Evolutionary conservation across 2,113 vertebrate genomes (phyloP).

Genomic region (Varanus komodoensis): DNA sequence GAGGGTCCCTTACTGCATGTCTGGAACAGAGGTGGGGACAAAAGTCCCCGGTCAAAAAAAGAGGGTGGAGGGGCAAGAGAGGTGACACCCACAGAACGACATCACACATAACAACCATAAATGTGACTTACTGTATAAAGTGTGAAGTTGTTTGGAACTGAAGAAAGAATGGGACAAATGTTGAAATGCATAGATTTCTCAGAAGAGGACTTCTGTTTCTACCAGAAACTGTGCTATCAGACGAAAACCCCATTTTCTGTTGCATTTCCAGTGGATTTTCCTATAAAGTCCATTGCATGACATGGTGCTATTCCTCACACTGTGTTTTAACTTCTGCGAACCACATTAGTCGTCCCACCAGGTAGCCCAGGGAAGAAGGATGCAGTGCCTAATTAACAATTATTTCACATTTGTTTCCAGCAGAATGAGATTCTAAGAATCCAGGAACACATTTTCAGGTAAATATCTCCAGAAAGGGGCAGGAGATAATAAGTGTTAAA

Average conservation of each 20-base stretch:
- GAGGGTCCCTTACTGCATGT: too few species aligned
- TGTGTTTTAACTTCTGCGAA: neutral
- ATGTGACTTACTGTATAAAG: neutral
- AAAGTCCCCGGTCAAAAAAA: too few species aligned
- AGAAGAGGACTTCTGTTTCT: conserved; percentile 10
- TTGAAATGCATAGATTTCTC: rapidly evolving
- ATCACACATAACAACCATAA: neutral
- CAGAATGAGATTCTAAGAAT: neutral
- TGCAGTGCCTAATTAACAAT: neutral
- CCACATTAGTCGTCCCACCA: neutral
- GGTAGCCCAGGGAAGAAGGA: neutral
- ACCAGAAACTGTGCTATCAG: neutral
- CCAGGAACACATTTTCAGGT: neutral
- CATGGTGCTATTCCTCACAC: neutral
- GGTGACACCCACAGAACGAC: too few species aligned
- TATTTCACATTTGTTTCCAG: neutral
- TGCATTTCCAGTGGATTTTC: too few species aligned
- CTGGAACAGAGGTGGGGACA: too few species aligned
- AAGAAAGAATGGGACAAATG: rapidly evolving
- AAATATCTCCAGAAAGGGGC: neutral
- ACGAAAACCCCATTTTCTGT: neutral
- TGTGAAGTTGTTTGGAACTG: neutral
- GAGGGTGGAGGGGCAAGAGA: too few species aligned
- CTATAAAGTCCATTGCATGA: neutral
- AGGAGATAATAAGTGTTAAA: neutral